Evolutionary conservation across 2,113 vertebrate species (phyloP).

Genomic region (Turdus rufiventris): DNA sequence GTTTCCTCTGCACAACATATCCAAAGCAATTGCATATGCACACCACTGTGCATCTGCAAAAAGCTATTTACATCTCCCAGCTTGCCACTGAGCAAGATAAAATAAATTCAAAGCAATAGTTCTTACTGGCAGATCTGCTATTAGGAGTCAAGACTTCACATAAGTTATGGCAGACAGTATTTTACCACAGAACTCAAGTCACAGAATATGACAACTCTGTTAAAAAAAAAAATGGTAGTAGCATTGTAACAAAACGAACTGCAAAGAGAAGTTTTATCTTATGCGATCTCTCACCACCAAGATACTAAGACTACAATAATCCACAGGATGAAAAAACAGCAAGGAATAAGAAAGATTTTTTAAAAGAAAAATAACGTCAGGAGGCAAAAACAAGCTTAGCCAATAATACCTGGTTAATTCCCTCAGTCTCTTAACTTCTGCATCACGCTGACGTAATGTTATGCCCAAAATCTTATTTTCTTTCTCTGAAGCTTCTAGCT

Average conservation of each 20-base stretch:
- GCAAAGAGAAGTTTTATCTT: not conserved
- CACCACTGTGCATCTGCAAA: not conserved
- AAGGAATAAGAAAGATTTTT: not conserved
- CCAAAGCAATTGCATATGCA: not conserved
- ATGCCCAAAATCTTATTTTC: constrained; percentile 80
- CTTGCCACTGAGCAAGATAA: not conserved
- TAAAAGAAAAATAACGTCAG: not conserved
- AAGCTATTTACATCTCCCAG: not conserved
- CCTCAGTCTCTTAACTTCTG: constrained; percentile 77
- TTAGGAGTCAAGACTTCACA: not conserved
- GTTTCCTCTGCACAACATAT: not conserved
- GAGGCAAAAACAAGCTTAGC: not conserved
- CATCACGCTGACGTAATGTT: constrained; percentile 77
- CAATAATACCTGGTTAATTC: constrained; percentile 77
- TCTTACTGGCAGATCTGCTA: not conserved
- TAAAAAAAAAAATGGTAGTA: not conserved
- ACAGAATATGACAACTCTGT: not conserved
- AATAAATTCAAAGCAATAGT: not conserved
- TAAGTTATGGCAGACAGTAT: not conserved
- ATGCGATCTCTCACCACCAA: not conserved
- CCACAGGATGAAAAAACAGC: not conserved
- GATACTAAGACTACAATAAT: not conserved
- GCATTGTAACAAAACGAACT: not conserved
- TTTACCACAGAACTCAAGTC: not conserved
- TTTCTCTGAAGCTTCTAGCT: constrained; percentile 76